Evolutionary conservation across 2,797 vertebrate species (phyloP).

Genomic region (Myotis vivesi): DNA sequence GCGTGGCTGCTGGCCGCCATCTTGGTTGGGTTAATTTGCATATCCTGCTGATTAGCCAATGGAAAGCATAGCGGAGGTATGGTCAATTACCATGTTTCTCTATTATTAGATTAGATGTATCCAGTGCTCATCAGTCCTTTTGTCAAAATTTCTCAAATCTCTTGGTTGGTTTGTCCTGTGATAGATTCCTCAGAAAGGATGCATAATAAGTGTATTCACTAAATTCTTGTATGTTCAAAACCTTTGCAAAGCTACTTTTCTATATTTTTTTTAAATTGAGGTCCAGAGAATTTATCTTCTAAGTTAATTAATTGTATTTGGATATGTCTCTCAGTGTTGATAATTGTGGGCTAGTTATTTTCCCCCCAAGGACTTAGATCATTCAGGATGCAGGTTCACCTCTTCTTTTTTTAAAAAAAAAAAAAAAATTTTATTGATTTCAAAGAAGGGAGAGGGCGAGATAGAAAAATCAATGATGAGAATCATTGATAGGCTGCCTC

Average conservation of each 20-base stretch:
- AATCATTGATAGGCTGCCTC: not conserved
- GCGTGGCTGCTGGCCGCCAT: too few relatives aligned
- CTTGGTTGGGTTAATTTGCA: too few relatives aligned
- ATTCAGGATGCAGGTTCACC: not conserved
- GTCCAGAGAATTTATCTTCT: not conserved
- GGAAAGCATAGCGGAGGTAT: too few relatives aligned
- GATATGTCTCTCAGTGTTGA: not conserved
- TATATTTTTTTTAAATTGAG: not conserved
- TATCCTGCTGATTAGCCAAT: too few relatives aligned
- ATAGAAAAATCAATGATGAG: not conserved
- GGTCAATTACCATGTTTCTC: too few relatives aligned
- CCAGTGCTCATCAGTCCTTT: not conserved
- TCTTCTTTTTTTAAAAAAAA: not conserved
- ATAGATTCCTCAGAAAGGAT: not conserved
- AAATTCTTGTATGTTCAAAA: not conserved
- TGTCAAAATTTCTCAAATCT: not conserved
- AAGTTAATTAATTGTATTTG: not conserved
- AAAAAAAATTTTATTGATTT: not conserved
- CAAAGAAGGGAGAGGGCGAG: not conserved
- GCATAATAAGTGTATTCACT: not conserved
- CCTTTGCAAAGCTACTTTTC: not conserved
- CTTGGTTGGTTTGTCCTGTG: not conserved
- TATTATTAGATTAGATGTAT: not conserved
- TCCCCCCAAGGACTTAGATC: not conserved
- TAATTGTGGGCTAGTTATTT: not conserved